phyloP scores from a whole-genome alignment of 2,888 invertebrate species.

The Fragum fragum region DNA sequence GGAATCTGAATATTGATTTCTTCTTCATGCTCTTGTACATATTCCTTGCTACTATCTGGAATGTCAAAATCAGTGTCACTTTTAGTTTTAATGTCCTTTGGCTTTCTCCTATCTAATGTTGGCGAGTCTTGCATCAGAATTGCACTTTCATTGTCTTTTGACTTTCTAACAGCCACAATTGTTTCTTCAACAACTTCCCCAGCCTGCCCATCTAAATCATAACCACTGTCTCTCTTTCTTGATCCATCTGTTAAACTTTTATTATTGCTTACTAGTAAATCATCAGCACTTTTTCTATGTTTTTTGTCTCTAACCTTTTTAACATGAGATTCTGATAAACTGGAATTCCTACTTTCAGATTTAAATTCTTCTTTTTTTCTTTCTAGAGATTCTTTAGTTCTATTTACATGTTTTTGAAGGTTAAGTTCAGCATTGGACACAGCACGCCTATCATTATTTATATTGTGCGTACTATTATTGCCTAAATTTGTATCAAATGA shows the following conservation, averaged over 20 bases:
- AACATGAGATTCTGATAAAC: conserved; percentile 5
- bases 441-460: conserved; percentile 29
- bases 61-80: neutral
- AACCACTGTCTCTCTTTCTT: conserved; percentile 24
- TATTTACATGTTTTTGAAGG: conserved; percentile 51
- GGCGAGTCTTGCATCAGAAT: conserved; percentile 22
- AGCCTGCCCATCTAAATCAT: conserved; percentile 2
- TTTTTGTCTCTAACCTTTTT: conserved; percentile 12
- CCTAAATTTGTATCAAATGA: conserved; percentile 46
- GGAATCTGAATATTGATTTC: conserved; percentile 21
- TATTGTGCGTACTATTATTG: conserved; percentile 5
- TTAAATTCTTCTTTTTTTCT: conserved; percentile 33
- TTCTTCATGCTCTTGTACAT: conserved; percentile 5
- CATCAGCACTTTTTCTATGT: conserved; percentile 46
- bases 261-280: conserved; percentile 9
- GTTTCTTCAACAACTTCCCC: conserved; percentile 11
- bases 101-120: conserved; percentile 1
- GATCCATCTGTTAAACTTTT: conserved; percentile 25
- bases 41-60: conserved; percentile 2
- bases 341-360: conserved; percentile 11
- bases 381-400: conserved; percentile 55
- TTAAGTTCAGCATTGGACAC: conserved; percentile 39
- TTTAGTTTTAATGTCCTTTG: conserved; percentile 1
- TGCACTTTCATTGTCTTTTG: conserved; percentile 24
- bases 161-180: neutral